phyloP scores from a whole-genome alignment of 2,888 invertebrate genomes.

The Beris chalybata region DNA sequence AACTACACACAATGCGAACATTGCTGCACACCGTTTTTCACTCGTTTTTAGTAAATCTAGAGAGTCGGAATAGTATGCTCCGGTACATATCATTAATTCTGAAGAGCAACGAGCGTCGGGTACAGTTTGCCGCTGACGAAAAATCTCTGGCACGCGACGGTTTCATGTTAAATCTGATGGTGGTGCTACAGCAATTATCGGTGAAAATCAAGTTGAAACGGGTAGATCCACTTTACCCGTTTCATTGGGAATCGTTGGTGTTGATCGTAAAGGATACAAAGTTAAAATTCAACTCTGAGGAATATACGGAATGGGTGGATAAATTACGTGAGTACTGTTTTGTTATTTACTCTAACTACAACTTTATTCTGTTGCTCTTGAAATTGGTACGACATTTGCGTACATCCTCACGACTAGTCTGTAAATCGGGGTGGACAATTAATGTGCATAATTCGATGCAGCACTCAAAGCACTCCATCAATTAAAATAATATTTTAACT shows the following conservation, averaged over 20 bases:
- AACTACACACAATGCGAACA: constrained; percentile 75
- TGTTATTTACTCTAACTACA: no score
- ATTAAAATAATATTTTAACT: no score
- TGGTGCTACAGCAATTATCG: constrained; percentile 86
- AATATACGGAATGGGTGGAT: constrained; percentile 76
- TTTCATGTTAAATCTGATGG: constrained; percentile 91
- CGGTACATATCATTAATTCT: constrained; percentile 78
- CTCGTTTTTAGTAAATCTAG: constrained; percentile 77
- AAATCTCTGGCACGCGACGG: constrained; percentile 88
- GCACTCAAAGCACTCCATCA: no score
- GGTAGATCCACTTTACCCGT: constrained; percentile 86
- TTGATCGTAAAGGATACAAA: constrained; percentile 79
- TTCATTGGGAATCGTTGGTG: constrained; percentile 75
- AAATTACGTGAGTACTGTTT: constrained; percentile 60
- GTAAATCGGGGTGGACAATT: no score
- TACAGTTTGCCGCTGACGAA: constrained; percentile 90
- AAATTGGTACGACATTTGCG: no score
- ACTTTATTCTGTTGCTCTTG: no score
- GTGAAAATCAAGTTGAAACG: constrained; percentile 88
- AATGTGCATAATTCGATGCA: no score
- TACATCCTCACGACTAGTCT: no score
- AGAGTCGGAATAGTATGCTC: constrained; percentile 77
- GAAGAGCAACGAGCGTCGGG: constrained; percentile 79
- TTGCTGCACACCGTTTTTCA: constrained; percentile 82
- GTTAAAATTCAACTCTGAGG: constrained; percentile 78